Evolutionary conservation across 2,113 vertebrate genomes (phyloP), one percentile per base, ranked within the genome.

Genomic region (Chaenocephalus aceratus): DNA sequence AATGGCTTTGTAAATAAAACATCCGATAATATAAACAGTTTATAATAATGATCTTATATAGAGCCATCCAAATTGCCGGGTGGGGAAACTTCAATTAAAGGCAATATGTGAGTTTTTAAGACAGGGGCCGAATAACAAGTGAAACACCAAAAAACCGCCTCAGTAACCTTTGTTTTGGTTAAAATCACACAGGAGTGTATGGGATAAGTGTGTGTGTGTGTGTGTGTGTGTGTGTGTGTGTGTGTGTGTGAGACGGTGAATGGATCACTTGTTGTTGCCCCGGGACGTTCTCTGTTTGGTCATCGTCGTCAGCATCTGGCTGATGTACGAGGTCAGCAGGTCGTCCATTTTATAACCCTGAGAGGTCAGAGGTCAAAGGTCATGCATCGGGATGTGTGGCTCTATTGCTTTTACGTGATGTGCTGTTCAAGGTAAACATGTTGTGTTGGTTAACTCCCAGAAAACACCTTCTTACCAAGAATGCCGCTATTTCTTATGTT

Each of bases 341-440:
- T 99, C 98, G 21, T 99, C 98, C 98, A 99, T 99, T 93, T 99
- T 99, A 95, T 99, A 99, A 66, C 98, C 98, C 98, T 99, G 93
- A 49, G 51, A 49, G 41, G 30, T 16, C 23, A 0, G 8, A n/a
- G 72, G 54, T 62, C 45, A 75, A 48, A 82, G 49, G 14, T 79
- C 45, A 21, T 21, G 21, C 2, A 72, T 61, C 6, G 2, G 1
- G 3, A 71, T 13, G 34, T 69, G 4, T 41, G 30, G n/a, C 34
- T 44, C n/a, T 64, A 23, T 48, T 64, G 15, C 13, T 59, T 9
- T 34, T 4, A 41, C 1, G 5, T 41, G 36, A 41, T 41, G 36
- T 6, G 36, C 36, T 41, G 36, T 41, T 30, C 30, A 30, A 30
- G 3, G 3, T 30, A 30, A 30, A 30, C 30, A 30, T 30, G 3